Evolutionary conservation across 2,888 invertebrate species (phyloP), one percentile per base, ranked within the genome.

Genomic region (Drosophila barbarae): DNA sequence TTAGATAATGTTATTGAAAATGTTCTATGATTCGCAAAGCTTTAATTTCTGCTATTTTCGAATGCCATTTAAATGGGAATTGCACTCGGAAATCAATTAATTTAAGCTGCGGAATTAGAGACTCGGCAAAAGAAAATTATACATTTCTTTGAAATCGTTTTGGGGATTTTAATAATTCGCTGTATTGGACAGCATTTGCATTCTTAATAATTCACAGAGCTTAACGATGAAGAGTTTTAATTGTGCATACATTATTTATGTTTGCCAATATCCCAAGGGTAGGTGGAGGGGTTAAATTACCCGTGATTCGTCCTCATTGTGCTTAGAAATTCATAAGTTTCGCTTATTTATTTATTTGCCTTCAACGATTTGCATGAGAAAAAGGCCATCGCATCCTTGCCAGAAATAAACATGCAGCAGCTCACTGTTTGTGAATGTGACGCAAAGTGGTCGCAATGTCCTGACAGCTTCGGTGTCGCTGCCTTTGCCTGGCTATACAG

Each of bases 371-470:
- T 55, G 36, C 55, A 36, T 53, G 28, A 28, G 23, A 56, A 56
- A 30, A 51, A 51, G 36, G 36, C 46, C 18, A 30, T 5, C 46
- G 21, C 28, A 47, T 56, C 36, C 55, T 38, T 15, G 52, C 18
- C 32, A 21, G 32, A 36, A 36, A 28, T 26, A 28, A 36, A n/a
- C 55, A 30, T 51, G 32, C 28, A 51, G 32, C 28, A 50, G 12
- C 21, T 38, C 28, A 13, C 30, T 38, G 18, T 21, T 38, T 54
- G 30, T 9, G 32, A 60, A 26, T 60, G 44, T 60, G 60, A 59
- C 59, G 59, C 44, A 41, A 68, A 63, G 63, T 58, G 74, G 59
- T 59, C 56, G 60, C 71, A 60, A 71, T 53, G 66, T 81, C 72
- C 69, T 68, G 79, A 56, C 68, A 66, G 71, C 41, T 47, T 9